Evolutionary conservation across 2,888 invertebrate genomes (phyloP), one percentile per base, ranked within the genome.

Genomic region (Mythimna loreyi): DNA sequence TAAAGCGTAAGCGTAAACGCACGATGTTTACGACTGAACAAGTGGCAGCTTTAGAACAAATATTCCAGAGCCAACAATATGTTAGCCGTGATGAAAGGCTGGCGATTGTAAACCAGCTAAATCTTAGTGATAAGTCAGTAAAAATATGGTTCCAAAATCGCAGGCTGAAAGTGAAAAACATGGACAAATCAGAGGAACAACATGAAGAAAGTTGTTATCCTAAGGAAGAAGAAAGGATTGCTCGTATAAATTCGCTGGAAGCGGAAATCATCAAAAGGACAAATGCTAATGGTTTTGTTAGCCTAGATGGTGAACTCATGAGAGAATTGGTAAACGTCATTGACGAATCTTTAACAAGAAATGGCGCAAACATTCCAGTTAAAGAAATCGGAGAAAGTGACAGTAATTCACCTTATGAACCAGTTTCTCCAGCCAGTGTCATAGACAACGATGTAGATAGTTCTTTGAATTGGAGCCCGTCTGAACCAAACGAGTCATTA

Each of bases 21-120:
- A 98, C 98, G 0, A 97, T 97, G 0, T 98, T 98, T 89, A 97
- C 97, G 0, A 97, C 97, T 52, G 94, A 96, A 1, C 98, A 98
- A 92, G 92, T 98, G 9, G 95, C 97, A 58, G 96, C 97, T 4
- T 28, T 28, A 28, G 28, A 28, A 28, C 3, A 28, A 3, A 97
- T 97, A 78, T 98, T 98, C 82, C 96, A 96, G 60, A 95, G 91
- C 67, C 97, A 96, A 79, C 96, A 96, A 16, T 98, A 98, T 87
- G 91, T 98, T 2, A 97, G 97, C 82, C 96, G 97, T n/a, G 97
- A 97, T 1, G 95, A 97, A 33, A 93, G 98, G 59, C 97, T 97
- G 67, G 96, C 96, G 71, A 93, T 98, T 88, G 97, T 97, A 0
- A 89, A 96, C 0, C 87, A 92, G 7, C 92, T 98, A 0, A 94